phyloP scores from a whole-genome alignment of 2,797 vertebrate species.

The Clarias fuscus region DNA sequence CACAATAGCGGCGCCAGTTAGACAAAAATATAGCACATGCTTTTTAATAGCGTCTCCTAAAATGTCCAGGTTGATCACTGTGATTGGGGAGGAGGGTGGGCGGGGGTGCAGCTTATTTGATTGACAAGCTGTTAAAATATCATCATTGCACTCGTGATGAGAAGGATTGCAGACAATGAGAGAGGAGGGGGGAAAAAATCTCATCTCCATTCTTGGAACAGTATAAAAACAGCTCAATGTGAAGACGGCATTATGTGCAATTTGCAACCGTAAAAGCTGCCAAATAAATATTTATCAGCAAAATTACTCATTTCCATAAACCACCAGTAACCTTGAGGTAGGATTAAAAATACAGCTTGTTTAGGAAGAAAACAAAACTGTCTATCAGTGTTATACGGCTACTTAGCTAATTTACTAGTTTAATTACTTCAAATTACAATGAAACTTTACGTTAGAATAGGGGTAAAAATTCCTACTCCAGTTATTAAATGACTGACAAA shows the following conservation, averaged over 20 bases:
- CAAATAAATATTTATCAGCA: slow-evolving; percentile 22
- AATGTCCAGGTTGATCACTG: too few species aligned
- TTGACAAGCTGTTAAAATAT: not conserved
- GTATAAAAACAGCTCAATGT: not conserved
- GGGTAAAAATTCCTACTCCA: not conserved
- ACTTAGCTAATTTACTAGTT: not conserved
- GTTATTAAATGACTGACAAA: not conserved
- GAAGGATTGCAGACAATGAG: too few species aligned
- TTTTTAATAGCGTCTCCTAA: not conserved
- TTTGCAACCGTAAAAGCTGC: not conserved
- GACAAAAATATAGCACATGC: not conserved
- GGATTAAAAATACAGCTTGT: not conserved
- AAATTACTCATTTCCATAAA: not conserved
- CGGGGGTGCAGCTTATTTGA: not conserved
- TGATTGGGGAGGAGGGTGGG: not conserved
- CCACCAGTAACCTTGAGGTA: slow-evolving; percentile 5
- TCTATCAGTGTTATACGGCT: not conserved
- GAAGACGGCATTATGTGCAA: not conserved
- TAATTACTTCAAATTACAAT: not conserved
- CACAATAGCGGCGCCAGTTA: too few species aligned
- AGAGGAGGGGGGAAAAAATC: not conserved
- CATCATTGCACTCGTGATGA: not conserved
- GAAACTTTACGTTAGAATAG: not conserved
- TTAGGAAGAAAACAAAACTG: not conserved
- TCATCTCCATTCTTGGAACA: not conserved